Evolutionary conservation across 2,797 vertebrate species (phyloP).

Genomic region (Rhynchonycteris naso): DNA sequence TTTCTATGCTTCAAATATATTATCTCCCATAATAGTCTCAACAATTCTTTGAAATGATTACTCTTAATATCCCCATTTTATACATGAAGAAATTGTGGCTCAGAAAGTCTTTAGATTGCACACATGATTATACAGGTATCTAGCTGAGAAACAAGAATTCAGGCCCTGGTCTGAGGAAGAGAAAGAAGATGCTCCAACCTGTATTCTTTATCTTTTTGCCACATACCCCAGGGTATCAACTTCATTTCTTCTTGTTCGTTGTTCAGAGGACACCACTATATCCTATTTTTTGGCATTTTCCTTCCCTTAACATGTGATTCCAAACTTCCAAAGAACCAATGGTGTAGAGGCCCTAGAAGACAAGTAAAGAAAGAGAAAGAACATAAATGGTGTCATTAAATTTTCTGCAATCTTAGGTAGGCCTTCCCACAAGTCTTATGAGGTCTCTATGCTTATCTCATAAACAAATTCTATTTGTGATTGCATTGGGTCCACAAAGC

Average conservation of each 20-base stretch:
- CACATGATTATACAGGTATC: not conserved
- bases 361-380: not conserved
- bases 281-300: not conserved
- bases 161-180: not conserved
- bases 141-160: not conserved
- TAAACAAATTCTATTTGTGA: not conserved
- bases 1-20: not conserved
- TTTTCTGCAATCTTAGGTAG: not conserved
- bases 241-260: not conserved
- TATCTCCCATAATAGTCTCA: not conserved
- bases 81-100: not conserved
- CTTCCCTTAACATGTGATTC: not conserved
- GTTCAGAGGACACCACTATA: not conserved
- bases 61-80: not conserved
- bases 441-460: not conserved
- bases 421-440: not conserved
- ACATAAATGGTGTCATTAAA: not conserved
- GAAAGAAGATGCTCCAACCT: not conserved
- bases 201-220: not conserved
- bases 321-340: not conserved
- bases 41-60: not conserved
- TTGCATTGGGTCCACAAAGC: not conserved
- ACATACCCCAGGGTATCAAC: not conserved
- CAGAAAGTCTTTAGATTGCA: not conserved
- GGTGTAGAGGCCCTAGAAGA: not conserved